Evolutionary conservation across 1,140 invertebrate genomes (phyloP), one percentile per base, ranked within the genome.

Genomic region (Helicoverpa armigera): DNA sequence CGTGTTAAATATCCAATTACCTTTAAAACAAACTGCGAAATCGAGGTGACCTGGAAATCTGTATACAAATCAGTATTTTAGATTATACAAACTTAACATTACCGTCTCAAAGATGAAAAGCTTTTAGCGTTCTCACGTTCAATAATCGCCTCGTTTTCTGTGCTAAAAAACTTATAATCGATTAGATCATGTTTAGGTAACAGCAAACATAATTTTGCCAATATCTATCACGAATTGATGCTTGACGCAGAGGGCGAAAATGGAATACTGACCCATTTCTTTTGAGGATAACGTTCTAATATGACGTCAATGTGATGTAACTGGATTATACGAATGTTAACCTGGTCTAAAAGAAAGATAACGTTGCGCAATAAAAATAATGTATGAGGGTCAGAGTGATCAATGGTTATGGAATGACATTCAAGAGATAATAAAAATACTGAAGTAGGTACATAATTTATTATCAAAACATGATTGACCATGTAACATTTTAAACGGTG

Each of bases 201-300:
- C 50, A 18, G 69, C 53, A 79, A 74, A 78, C 56, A 65, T 70
- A 80, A 72, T 16, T 79, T 82, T 72, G 85, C 67, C 54, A 85
- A 81, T 83, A 77, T 84, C 60, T 69, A 83, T 78, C 58, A 63
- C 70, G 61, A 74, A 85, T 87, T 80, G 80, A 85, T 76, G 86
- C 83, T 88, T 91, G 91, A 92, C 89, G 91, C 89, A 86, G 88
- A 86, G 85, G 79, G 70, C 87, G 86, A 88, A 92, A 90, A 86
- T 87, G 82, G 88, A 86, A 85, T 87, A 84, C 76, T 91, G 91
- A 87, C 88, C 91, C 89, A 93, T 92, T 93, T 93, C 88, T 91
- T 91, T 92, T 88, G 86, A 87, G 87, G 83, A 83, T 89, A 87
- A 81, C 85, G 77, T 79, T 77, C 48, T 16, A 31, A 63, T 80